Evolutionary conservation across 2,797 vertebrate species (phyloP).

Genomic region (Petrocephalus schoutedeni): DNA sequence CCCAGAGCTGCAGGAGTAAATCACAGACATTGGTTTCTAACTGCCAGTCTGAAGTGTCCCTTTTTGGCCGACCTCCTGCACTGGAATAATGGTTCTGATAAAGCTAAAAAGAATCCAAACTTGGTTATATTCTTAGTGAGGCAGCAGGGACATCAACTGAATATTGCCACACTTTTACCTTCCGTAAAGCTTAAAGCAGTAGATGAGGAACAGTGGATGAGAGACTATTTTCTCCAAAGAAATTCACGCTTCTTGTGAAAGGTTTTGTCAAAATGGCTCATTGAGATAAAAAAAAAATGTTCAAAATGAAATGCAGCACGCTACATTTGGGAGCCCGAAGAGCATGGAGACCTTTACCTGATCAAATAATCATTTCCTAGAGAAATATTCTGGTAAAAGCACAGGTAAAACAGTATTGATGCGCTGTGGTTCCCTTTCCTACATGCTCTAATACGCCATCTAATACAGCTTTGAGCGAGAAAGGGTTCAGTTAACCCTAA

Average conservation of each 20-base stretch:
- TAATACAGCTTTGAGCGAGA: neutral
- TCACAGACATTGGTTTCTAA: neutral
- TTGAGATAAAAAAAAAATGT: neutral
- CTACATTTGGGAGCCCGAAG: neutral
- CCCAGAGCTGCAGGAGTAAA: neutral
- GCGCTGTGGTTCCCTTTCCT: neutral
- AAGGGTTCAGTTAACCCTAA: constrained; percentile 9
- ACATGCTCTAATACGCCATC: neutral
- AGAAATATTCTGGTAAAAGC: neutral
- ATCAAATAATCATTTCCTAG: neutral
- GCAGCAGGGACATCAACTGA: neutral
- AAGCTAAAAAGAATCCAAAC: neutral
- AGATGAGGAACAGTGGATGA: neutral
- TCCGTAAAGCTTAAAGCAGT: neutral
- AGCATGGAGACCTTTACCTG: neutral
- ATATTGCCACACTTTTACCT: neutral
- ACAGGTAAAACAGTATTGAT: neutral
- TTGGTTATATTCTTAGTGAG: neutral
- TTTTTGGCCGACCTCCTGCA: neutral
- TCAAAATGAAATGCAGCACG: neutral
- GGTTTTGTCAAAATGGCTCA: neutral
- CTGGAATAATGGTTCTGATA: neutral
- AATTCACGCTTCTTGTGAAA: neutral
- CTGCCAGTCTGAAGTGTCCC: neutral
- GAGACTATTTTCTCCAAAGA: neutral